These are phyloP conservation scores for Agrilus cyanescens DNA, from an alignment of 2,888 invertebrate species.

Conservation along the genomic window DNA sequence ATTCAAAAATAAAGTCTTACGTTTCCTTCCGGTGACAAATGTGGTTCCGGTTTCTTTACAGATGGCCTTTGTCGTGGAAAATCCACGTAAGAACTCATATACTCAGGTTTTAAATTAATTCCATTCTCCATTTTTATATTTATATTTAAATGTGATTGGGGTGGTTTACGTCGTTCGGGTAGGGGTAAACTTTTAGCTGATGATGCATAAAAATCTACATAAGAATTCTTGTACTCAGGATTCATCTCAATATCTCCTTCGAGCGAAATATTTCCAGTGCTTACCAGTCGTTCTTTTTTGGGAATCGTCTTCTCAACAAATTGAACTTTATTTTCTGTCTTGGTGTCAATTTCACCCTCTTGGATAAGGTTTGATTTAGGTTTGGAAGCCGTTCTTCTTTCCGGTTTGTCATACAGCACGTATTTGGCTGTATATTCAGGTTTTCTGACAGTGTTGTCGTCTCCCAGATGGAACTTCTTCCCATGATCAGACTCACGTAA, in stretches of 20 bases:
- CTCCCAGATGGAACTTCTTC: constrained; percentile 9
- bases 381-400: constrained; percentile 11
- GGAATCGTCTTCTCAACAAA: constrained; percentile 17
- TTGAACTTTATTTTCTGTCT: constrained; percentile 20
- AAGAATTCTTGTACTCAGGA: constrained; percentile 35
- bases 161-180: constrained; percentile 15
- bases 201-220: constrained; percentile 22
- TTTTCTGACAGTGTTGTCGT: constrained; percentile 15
- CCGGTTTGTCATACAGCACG: constrained; percentile 15
- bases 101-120: constrained; percentile 25
- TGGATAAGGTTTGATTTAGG: constrained; percentile 23
- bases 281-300: constrained; percentile 26
- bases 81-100: constrained; percentile 31
- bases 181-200: constrained; percentile 12
- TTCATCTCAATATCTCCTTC: constrained; percentile 33
- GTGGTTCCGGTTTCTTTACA: constrained; percentile 29
- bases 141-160: constrained; percentile 9
- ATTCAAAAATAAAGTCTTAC: constrained; percentile 17
- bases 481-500: constrained; percentile 17
- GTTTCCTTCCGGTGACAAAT: constrained; percentile 24
- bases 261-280: constrained; percentile 29
- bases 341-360: constrained; percentile 17
- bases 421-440: constrained; percentile 30
- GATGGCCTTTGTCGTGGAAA: constrained; percentile 38
- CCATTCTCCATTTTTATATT: constrained; percentile 22